Percentiles rank a stretch among this genome's conserved stretches.
These are phyloP conservation scores for Rotaria magnacalcarata DNA, from an alignment of 2,888 invertebrate species.

Conservation along the genomic window DNA sequence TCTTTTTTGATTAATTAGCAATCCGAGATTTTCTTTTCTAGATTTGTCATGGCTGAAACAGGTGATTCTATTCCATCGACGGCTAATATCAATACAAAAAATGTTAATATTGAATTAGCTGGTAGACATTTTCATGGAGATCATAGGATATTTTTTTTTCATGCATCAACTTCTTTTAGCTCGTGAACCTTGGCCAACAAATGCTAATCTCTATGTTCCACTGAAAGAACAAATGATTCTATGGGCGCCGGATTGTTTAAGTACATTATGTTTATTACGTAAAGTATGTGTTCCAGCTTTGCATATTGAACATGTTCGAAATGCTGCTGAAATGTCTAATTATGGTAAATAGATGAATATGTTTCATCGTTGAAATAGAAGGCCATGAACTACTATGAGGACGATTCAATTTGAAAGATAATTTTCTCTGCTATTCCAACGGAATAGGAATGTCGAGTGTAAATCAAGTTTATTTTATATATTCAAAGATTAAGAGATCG, in stretches of 20 bases:
- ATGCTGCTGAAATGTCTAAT: conserved; percentile 31
- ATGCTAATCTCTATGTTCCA: background rate
- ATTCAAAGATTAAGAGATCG: too few relatives aligned
- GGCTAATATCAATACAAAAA: background rate
- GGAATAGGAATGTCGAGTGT: too few relatives aligned
- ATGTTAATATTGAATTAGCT: conserved; percentile 22
- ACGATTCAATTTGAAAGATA: too few relatives aligned
- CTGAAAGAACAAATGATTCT: background rate
- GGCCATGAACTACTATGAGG: too few relatives aligned
- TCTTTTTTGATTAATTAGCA: background rate
- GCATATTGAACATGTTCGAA: conserved; percentile 25
- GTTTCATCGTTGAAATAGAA: too few relatives aligned
- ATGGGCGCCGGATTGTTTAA: background rate
- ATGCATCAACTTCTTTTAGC: background rate
- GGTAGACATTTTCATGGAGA: background rate
- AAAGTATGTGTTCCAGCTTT: conserved; percentile 19
- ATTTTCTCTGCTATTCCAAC: too few relatives aligned
- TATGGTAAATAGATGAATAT: background rate
- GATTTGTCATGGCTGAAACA: background rate
- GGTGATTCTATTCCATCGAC: background rate
- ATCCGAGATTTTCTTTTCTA: background rate
- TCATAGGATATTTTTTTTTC: background rate
- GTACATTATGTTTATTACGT: conserved; percentile 32
- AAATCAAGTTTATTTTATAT: too few relatives aligned
- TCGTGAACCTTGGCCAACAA: conserved; percentile 25